A percentile compares a stretch with the other conserved stretches of the same genome.
phyloP scores from a whole-genome alignment of 2,797 vertebrate genomes.

The Catharus ustulatus region DNA sequence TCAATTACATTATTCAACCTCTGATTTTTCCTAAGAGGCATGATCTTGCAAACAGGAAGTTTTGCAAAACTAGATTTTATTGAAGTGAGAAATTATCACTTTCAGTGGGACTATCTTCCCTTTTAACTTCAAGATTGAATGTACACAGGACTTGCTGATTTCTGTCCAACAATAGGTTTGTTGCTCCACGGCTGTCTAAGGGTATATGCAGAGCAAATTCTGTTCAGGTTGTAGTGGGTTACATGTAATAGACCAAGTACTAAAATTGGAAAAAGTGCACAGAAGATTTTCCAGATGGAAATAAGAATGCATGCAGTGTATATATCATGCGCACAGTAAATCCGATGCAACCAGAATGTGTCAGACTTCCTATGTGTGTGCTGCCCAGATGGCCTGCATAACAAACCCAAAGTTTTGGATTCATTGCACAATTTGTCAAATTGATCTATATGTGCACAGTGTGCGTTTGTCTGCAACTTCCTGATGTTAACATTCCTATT shows the following conservation, averaged over 20 bases:
- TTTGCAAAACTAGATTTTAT: neutral
- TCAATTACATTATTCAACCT: neutral
- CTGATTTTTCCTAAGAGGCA: neutral
- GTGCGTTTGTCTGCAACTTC: slow-evolving; percentile 51
- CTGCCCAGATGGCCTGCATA: slow-evolving; percentile 70
- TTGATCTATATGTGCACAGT: slow-evolving; percentile 41
- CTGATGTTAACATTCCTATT: slow-evolving; percentile 34
- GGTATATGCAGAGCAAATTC: neutral
- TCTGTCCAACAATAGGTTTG: neutral
- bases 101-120: neutral
- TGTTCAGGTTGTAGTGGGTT: neutral
- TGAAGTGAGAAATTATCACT: neutral
- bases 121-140: neutral
- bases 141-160: neutral
- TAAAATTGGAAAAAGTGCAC: slow-evolving; percentile 40
- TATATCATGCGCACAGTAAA: slow-evolving; percentile 38
- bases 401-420: slow-evolving; percentile 59
- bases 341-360: slow-evolving; percentile 54
- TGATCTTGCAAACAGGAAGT: neutral
- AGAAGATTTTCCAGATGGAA: slow-evolving; percentile 67
- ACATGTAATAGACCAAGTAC: slow-evolving; percentile 4
- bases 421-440: slow-evolving; percentile 45
- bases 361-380: slow-evolving; percentile 60
- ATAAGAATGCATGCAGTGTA: slow-evolving; percentile 35
- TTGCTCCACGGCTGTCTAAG: neutral